Base-by-base conservation (phyloP, 2,888 invertebrate genomes). In the Platypus cylindrus region DNA sequence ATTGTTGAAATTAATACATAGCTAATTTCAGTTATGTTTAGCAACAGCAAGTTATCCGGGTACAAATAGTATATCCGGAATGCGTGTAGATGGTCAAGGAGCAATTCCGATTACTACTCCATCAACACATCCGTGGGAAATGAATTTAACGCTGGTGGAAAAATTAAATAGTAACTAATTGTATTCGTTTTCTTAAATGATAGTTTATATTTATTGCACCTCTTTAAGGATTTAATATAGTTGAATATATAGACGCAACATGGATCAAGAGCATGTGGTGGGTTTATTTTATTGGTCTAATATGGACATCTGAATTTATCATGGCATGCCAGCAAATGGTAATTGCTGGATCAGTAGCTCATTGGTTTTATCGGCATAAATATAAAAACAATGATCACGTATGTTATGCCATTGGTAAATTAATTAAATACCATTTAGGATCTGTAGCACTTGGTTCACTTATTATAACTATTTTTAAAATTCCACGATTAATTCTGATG, bases 211-310 rank as follows among this genome's bases (percentile, higher is more conserved):
- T 30, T 32, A 9, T 20, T 13, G 7, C 23, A 5, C 32, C 11
- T 25, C n/a, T 13, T 27, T 14, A 17, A 77, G 75, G 68, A 39
- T 68, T 75, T 43, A 67, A 68, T 4, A 64, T 78, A 30, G 71
- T 87, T 34, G 77, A 84, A 56, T 87, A 81, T 54, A 64, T 71
- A 8, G 80, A 83, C 54, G 75, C 78, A 1, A 69, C 75, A 47
- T 83, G 84, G 78, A 75, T 89, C 20, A 80, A 81, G 53, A 85
- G 87, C 50, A 84, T 94, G 82, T 87, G 93, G 81, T 91, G 90
- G 89, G 75, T 91, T 48, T 87, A 91, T 55, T 67, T 87, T 12
- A 70, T 93, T 32, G 93, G 87, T 25, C 68, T 94, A 14, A 73
- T 95, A 44, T 79, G 78, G 78, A 66, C 72, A 37, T 62, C 66